Conservation (phyloP, 1,140 invertebrate species). For the Lycorma delicatula region DNA sequence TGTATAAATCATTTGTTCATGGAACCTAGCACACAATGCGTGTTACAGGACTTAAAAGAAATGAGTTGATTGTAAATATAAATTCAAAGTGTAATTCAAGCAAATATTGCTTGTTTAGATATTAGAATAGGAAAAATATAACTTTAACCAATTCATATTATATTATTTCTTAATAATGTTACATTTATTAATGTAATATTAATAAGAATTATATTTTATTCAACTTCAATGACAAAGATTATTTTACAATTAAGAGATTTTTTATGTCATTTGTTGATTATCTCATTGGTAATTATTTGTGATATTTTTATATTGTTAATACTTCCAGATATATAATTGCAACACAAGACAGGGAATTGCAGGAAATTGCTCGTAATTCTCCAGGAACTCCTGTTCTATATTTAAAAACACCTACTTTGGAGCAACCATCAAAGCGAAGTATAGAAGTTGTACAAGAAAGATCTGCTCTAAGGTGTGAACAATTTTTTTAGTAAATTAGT, state of each 20-base stretch:
- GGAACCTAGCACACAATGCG: too few relatives aligned
- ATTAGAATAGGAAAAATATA: too few relatives aligned
- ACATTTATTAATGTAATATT: neutral
- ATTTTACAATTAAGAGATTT: constrained; percentile 15
- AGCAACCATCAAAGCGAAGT: constrained; percentile 64
- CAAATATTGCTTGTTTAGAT: too few relatives aligned
- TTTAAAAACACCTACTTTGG: constrained; percentile 76
- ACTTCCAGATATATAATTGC: constrained; percentile 64
- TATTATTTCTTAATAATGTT: neutral
- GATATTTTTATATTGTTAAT: constrained; percentile 15
- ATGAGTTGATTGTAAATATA: too few relatives aligned
- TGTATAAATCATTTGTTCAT: too few relatives aligned
- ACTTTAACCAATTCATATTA: too few relatives aligned
- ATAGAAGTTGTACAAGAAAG: constrained; percentile 46
- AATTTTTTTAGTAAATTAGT: too few relatives aligned
- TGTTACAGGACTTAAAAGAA: too few relatives aligned
- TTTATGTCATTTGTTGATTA: too few relatives aligned
- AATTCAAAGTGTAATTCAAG: too few relatives aligned
- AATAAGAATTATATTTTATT: neutral
- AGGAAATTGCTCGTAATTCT: constrained; percentile 54
- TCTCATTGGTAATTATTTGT: too few relatives aligned
- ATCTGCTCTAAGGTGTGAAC: constrained; percentile 13
- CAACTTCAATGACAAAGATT: neutral
- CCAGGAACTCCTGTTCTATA: constrained; percentile 78
- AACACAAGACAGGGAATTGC: constrained; percentile 71